Evolutionary conservation across 2,888 invertebrate species (phyloP), one percentile per base, ranked within the genome.

Genomic region (Cheilosia pagana): DNA sequence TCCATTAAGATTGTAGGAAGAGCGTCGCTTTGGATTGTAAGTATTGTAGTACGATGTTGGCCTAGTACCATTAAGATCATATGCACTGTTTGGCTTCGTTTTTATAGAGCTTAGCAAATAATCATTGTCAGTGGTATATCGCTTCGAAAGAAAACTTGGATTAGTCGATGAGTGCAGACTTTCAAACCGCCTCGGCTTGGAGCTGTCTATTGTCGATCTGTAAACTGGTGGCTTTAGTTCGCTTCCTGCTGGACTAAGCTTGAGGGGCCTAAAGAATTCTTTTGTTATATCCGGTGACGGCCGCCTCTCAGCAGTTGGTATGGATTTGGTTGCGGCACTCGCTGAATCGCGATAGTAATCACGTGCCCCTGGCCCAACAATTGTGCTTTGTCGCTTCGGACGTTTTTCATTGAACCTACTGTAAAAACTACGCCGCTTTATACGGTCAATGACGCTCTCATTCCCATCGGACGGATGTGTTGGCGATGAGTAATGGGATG

Each of bases 341-440:
- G 78, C 67, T 28, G 87, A 76, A 63, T 92, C 92, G 2, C 92
- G 89, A 72, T 92, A 92, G 65, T 94, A 94, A 83, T 94, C 94
- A 3, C 93, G 90, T 6, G 94, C 94, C 7, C 89, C 89, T 7
- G 95, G 94, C 19, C 94, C 94, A 10, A 95, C 94, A 87, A 95
- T 92, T 88, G 93, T 95, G 88, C 95, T 95, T 89, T 95, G 95
- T 86, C 95, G 93, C 79, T 94, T 93, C 87, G 94, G 94, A 88
- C 96, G 96, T 90, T 96, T 95, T 89, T 97, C 96, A 90, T 98
- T 97, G 90, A 98, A 98, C 87, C 97, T 93, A 14, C 96, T 95
- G 90, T 97, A 98, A 92, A 97, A 98, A 90, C 97, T 97, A 90
- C 97, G 97, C 39, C 98, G 94, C 87, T 96, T 94, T 88, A 98